These are phyloP conservation scores for Gymnoscopelus braueri DNA, from an alignment of 2,797 vertebrate species.

Conservation along the genomic window DNA sequence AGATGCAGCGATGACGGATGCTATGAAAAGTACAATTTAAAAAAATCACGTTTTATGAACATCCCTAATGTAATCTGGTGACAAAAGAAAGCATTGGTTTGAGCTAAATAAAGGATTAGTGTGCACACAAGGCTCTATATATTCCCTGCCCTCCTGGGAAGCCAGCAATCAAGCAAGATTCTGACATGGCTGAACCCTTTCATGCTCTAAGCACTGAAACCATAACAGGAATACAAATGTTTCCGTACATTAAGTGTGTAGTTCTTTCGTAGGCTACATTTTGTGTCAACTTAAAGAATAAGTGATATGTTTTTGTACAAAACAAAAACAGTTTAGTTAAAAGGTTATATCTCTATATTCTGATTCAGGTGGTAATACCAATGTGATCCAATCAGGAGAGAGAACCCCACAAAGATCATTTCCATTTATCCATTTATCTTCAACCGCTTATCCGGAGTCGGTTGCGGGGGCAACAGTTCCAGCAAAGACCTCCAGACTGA, in stretches of 20 bases:
- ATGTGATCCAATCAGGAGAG: no score
- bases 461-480: no score
- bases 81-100: slow-evolving; percentile 2
- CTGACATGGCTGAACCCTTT: neutral
- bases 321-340: no score
- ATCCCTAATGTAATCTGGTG: neutral
- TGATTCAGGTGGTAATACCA: no score
- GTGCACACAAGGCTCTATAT: neutral
- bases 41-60: neutral
- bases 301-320: no score
- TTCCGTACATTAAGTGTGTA: slow-evolving; percentile 83
- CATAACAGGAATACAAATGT: slow-evolving; percentile 71
- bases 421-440: no score
- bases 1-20: neutral
- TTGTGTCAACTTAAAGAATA: no score
- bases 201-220: slow-evolving; percentile 7
- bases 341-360: no score
- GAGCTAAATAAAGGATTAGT: neutral
- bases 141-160: slow-evolving; percentile 2
- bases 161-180: neutral
- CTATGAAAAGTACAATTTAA: neutral
- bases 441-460: no score
- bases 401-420: no score
- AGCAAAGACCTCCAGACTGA: no score
- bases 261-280: no score